Evolutionary conservation across 64 coral and sea anemone genomes (phyloP).

Genomic region (Anthopleura sola): DNA sequence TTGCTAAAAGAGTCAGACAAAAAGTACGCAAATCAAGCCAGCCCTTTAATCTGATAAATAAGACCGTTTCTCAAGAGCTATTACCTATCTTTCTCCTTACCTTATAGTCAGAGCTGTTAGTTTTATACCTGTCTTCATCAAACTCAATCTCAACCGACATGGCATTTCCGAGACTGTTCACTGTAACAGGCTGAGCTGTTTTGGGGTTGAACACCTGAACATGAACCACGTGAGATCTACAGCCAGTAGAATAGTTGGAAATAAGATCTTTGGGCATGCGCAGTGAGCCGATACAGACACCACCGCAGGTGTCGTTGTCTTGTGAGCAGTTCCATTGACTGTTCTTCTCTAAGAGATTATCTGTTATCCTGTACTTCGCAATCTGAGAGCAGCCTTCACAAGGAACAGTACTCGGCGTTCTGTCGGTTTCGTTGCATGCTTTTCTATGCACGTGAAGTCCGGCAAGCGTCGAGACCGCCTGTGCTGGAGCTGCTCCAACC

Average conservation of each 20-base stretch:
- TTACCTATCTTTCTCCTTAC: neutral
- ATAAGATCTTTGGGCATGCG: slow-evolving; percentile 7
- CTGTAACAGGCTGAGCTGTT: neutral
- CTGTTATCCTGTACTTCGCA: neutral
- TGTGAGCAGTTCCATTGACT: slow-evolving; percentile 1
- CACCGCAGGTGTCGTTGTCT: neutral
- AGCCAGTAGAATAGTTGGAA: neutral
- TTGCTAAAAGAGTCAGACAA: too few relatives aligned
- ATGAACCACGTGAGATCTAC: slow-evolving; percentile 3
- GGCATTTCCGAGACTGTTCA: neutral
- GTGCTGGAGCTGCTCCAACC: neutral
- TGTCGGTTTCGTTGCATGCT: neutral
- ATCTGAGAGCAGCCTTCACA: neutral
- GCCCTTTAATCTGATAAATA: too few relatives aligned
- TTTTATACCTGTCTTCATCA: neutral
- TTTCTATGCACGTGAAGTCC: neutral
- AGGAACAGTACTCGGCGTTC: neutral
- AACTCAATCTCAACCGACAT: neutral
- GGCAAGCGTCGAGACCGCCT: neutral
- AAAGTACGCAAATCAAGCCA: too few relatives aligned
- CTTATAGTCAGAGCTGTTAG: neutral
- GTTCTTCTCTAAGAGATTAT: neutral
- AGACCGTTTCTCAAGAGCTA: too few relatives aligned
- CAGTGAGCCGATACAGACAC: neutral
- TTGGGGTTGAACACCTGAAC: neutral